A percentile compares a stretch with the other conserved stretches of the same genome.
These are phyloP conservation scores for Zeus faber DNA, from an alignment of 2,113 vertebrate genomes.

Conservation along the genomic window DNA sequence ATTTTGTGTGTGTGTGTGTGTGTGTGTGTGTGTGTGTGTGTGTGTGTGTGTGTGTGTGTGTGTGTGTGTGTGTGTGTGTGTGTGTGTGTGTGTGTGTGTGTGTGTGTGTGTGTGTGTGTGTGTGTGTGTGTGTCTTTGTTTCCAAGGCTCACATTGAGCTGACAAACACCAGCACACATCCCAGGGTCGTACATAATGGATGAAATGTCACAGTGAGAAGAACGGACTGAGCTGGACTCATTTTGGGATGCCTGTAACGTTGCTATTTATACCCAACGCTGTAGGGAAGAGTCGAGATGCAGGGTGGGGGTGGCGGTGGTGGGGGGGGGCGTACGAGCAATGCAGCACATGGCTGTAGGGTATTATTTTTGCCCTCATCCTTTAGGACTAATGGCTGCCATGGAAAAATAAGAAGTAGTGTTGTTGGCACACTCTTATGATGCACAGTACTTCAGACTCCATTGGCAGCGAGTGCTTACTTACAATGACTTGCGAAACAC, in stretches of 20 bases:
- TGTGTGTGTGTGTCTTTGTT: not conserved
- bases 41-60: too few relatives aligned
- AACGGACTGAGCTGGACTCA: constrained; percentile 47
- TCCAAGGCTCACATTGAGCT: not conserved
- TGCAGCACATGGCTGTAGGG: too few relatives aligned
- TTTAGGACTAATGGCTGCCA: not conserved
- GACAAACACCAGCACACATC: constrained; percentile 2
- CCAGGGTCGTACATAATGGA: constrained; percentile 54
- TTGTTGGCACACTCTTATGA: not conserved
- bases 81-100: not conserved
- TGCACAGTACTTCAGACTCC: too few relatives aligned
- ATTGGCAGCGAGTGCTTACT: too few relatives aligned
- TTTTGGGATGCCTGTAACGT: constrained; percentile 57
- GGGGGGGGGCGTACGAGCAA: not conserved
- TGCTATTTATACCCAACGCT: constrained; percentile 55
- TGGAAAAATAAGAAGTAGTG: not conserved
- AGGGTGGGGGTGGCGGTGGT: not conserved
- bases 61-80: not conserved
- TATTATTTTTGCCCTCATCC: not conserved
- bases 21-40: not conserved
- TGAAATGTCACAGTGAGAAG: constrained; percentile 41
- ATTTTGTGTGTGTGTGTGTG: constrained; percentile 5
- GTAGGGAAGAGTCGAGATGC: constrained; percentile 21
- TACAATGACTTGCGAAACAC: too few relatives aligned
- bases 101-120: not conserved